These are phyloP conservation scores for Ifrita kowaldi DNA, from an alignment of 2,113 vertebrate genomes.

Conservation along the genomic window DNA sequence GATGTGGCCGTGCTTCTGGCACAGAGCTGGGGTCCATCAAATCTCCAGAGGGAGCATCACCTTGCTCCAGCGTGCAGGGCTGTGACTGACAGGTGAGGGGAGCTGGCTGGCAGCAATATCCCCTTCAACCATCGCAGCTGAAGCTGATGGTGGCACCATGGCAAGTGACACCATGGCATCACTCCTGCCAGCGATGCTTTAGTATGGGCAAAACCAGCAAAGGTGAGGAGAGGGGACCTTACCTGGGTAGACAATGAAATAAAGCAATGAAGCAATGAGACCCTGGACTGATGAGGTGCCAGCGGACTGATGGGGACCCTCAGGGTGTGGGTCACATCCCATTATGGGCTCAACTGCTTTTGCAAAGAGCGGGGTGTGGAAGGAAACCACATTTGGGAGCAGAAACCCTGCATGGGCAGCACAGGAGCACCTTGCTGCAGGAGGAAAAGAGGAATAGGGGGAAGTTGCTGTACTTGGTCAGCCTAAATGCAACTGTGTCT, in stretches of 20 bases:
- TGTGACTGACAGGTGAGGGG: neutral
- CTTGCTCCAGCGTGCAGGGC: neutral
- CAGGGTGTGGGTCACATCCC: neutral
- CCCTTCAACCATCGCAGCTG: rapidly evolving
- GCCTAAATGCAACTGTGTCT: neutral
- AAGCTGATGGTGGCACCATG: neutral
- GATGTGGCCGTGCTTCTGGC: rapidly evolving
- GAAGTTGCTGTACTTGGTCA: neutral
- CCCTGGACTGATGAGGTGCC: neutral
- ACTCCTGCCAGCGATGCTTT: neutral
- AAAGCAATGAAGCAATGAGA: neutral
- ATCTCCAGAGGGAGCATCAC: neutral
- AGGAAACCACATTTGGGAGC: neutral
- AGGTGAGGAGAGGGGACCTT: rapidly evolving
- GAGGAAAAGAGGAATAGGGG: neutral
- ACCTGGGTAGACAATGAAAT: neutral
- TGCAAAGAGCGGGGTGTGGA: rapidly evolving
- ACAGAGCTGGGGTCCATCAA: rapidly evolving
- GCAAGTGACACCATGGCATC: neutral
- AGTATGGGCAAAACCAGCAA: neutral
- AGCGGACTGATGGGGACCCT: neutral
- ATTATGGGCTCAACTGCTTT: neutral
- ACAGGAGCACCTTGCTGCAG: neutral
- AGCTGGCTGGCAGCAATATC: neutral
- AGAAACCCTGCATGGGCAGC: neutral